Evolutionary conservation across 1,140 invertebrate species (phyloP).

Genomic region (Diorhabda carinulata): DNA sequence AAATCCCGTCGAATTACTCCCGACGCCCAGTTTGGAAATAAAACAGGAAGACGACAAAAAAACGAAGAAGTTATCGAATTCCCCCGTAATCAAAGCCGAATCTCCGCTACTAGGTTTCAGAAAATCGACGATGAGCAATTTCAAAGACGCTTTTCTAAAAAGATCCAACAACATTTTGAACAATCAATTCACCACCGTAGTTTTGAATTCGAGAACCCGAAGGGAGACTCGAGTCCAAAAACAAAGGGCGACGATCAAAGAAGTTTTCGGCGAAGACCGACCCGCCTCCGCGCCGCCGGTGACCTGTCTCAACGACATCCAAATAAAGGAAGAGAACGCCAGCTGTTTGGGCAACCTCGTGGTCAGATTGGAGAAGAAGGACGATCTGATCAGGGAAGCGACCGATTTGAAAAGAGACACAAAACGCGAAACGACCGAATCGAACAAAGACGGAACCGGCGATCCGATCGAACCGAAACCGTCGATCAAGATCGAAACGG

Average conservation of each 20-base stretch:
- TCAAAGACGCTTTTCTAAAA: constrained; percentile 64
- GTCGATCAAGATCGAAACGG: constrained; percentile 33
- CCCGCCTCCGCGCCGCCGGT: constrained; percentile 58
- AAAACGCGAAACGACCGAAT: constrained; percentile 31
- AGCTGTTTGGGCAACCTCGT: constrained; percentile 26
- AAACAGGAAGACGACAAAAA: constrained; percentile 45
- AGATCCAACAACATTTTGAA: constrained; percentile 55
- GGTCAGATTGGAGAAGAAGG: constrained; percentile 34
- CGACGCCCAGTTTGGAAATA: constrained; percentile 53
- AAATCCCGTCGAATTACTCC: constrained; percentile 58
- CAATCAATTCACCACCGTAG: constrained; percentile 63
- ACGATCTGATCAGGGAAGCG: constrained; percentile 10
- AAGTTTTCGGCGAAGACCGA: constrained; percentile 72
- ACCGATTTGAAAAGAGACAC: constrained; percentile 16
- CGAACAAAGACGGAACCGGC: constrained; percentile 20
- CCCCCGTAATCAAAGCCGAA: constrained; percentile 53
- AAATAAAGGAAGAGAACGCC: constrained; percentile 24
- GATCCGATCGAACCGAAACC: constrained; percentile 25
- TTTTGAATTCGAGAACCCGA: constrained; percentile 69
- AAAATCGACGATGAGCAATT: constrained; percentile 66
- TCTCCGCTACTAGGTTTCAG: constrained; percentile 59
- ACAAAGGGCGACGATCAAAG: constrained; percentile 71
- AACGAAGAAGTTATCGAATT: constrained; percentile 51
- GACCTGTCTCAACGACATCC: constrained; percentile 49
- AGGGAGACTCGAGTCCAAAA: constrained; percentile 72